Evolutionary conservation across 1,140 invertebrate genomes (phyloP).

Genomic region (Mycetomoellerius zeteki): DNA sequence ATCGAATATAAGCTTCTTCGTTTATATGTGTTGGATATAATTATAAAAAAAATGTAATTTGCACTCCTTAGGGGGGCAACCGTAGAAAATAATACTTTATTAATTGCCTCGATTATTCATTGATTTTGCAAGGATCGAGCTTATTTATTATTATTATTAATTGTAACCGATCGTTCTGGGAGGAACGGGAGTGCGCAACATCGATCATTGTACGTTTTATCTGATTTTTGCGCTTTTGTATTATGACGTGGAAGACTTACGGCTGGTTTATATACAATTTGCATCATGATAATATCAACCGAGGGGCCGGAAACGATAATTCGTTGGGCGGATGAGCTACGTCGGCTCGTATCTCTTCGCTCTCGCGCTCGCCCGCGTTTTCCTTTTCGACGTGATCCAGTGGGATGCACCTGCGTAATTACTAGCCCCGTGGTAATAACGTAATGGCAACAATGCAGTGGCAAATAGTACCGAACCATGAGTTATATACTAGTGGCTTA

Average conservation of each 20-base stretch:
- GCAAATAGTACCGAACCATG: constrained; percentile 43
- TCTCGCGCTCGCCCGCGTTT: constrained; percentile 41
- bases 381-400: constrained; percentile 52
- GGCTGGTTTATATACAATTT: constrained; percentile 70
- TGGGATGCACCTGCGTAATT: constrained; percentile 57
- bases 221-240: constrained; percentile 56
- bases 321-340: constrained; percentile 71
- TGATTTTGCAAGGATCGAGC: constrained; percentile 25
- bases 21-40: constrained; percentile 7
- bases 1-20: too few species aligned
- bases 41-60: not conserved
- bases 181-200: constrained; percentile 28
- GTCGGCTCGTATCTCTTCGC: constrained; percentile 67
- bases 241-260: constrained; percentile 63
- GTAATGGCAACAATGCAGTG: constrained; percentile 48
- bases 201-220: constrained; percentile 59
- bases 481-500: constrained; percentile 6
- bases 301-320: constrained; percentile 74
- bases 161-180: constrained; percentile 42
- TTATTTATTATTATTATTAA: constrained; percentile 62
- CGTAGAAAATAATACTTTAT: constrained; percentile 8
- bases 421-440: constrained; percentile 56
- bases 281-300: constrained; percentile 74
- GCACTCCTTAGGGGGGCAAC: not conserved
- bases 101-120: constrained; percentile 57